A percentile compares a stretch with the other conserved stretches of the same genome.
Evolutionary conservation across 2,888 invertebrate species (phyloP).

Genomic region (Eurytoma californica): DNA sequence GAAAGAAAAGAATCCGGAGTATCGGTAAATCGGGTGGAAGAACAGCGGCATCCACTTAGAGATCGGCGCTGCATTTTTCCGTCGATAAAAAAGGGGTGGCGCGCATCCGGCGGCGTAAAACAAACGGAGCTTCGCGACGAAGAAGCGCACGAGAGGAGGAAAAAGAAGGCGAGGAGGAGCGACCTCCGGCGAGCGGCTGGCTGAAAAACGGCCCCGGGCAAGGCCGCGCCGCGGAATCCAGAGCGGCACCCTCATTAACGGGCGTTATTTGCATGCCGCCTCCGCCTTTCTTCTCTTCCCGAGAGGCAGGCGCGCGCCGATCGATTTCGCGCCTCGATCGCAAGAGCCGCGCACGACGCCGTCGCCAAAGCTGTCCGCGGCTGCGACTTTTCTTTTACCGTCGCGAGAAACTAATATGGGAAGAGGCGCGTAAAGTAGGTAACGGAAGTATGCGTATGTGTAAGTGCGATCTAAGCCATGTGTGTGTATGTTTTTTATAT

Average conservation of each 20-base stretch:
- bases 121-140: background rate
- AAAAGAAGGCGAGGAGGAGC: background rate
- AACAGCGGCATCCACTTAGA: slow-evolving; percentile 37
- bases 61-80: slow-evolving; percentile 20
- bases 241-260: slow-evolving; percentile 56
- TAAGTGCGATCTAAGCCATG: too few relatives aligned
- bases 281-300: background rate
- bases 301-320: background rate
- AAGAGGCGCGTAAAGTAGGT: too few relatives aligned
- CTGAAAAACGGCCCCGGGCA: slow-evolving; percentile 33
- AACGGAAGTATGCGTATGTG: too few relatives aligned
- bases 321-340: slow-evolving; percentile 29
- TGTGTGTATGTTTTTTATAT: background rate
- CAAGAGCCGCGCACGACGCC: slow-evolving; percentile 23
- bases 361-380: too few relatives aligned
- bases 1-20: slow-evolving; percentile 5
- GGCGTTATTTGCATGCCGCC: background rate
- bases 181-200: background rate
- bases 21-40: background rate
- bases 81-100: background rate
- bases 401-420: too few relatives aligned
- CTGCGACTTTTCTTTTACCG: too few relatives aligned
- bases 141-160: background rate
- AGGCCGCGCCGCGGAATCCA: slow-evolving; percentile 51
- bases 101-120: background rate